A percentile compares a stretch with the other conserved stretches of the same genome.
Evolutionary conservation across 2,113 vertebrate species (phyloP).

Genomic region (Turdus rufiventris): DNA sequence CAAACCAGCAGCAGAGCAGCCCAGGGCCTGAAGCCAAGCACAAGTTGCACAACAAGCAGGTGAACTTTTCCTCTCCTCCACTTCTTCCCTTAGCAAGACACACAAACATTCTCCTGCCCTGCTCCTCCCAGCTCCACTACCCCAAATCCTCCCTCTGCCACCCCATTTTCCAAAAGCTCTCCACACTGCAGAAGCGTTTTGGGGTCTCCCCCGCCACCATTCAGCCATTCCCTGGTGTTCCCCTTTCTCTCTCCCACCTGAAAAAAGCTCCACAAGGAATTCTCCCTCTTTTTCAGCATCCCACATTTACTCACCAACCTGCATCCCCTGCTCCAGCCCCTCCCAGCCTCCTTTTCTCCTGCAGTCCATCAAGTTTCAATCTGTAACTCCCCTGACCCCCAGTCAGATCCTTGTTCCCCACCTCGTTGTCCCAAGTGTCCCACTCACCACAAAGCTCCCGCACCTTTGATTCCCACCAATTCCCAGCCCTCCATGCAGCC

Average conservation of each 20-base stretch:
- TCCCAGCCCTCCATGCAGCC: background rate
- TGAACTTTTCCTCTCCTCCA: background rate
- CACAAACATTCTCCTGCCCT: background rate
- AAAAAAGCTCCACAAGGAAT: accelerated
- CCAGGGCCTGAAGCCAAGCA: background rate
- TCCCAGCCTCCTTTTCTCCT: background rate
- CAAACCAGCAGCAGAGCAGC: background rate
- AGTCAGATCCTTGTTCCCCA: background rate
- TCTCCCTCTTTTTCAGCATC: background rate
- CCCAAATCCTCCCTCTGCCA: background rate
- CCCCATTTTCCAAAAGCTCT: background rate
- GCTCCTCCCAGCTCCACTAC: background rate
- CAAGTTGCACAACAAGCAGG: background rate
- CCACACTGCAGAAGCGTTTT: background rate
- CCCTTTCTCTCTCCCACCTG: accelerated
- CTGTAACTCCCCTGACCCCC: background rate
- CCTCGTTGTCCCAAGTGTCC: background rate
- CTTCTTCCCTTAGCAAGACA: background rate
- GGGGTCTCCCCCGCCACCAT: accelerated
- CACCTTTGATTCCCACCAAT: accelerated
- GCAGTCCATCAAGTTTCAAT: background rate
- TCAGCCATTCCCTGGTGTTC: background rate
- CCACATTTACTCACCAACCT: background rate
- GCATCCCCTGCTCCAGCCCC: accelerated
- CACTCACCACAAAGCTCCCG: background rate